Percentiles rank a stretch among this genome's conserved stretches.
Conservation (phyloP, 2,888 invertebrate species). For the Oxycera nigricornis region DNA sequence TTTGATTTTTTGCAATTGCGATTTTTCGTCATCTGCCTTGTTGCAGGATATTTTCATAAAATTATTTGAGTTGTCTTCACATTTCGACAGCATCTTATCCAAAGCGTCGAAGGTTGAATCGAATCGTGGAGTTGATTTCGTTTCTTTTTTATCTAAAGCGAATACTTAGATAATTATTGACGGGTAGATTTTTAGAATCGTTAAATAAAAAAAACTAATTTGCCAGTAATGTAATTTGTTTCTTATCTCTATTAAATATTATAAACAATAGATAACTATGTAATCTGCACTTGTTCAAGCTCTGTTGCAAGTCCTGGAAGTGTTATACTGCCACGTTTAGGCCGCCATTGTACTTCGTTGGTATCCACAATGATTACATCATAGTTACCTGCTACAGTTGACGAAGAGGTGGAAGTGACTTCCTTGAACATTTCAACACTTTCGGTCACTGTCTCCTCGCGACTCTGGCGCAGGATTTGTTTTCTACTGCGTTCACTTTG, state of each 20-base stretch:
- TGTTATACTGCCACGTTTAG: constrained; percentile 47
- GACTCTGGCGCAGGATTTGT: neutral
- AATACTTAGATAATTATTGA: too few relatives aligned
- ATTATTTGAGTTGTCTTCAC: neutral
- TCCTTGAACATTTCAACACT: neutral
- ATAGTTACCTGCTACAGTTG: constrained; percentile 28
- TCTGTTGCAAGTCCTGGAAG: constrained; percentile 44
- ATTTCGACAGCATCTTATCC: neutral
- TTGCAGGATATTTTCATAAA: constrained; percentile 4
- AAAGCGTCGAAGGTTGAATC: neutral
- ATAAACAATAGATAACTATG: neutral
- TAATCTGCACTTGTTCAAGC: constrained; percentile 44
- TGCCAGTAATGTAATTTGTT: neutral
- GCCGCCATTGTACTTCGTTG: constrained; percentile 45
- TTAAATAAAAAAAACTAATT: neutral
- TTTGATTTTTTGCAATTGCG: constrained; percentile 38
- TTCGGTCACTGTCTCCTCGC: neutral
- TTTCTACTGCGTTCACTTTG: constrained; percentile 14
- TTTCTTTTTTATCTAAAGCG: neutral
- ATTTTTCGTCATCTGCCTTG: constrained; percentile 28
- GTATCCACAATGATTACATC: constrained; percentile 28
- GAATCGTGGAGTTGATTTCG: neutral
- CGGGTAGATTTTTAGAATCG: neutral
- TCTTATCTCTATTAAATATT: neutral
- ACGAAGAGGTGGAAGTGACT: neutral